A percentile compares a stretch with the other conserved stretches of the same genome.
Evolutionary conservation across 92 coral and sea anemone species (phyloP).

Genomic region (Paragorgia papillata): DNA sequence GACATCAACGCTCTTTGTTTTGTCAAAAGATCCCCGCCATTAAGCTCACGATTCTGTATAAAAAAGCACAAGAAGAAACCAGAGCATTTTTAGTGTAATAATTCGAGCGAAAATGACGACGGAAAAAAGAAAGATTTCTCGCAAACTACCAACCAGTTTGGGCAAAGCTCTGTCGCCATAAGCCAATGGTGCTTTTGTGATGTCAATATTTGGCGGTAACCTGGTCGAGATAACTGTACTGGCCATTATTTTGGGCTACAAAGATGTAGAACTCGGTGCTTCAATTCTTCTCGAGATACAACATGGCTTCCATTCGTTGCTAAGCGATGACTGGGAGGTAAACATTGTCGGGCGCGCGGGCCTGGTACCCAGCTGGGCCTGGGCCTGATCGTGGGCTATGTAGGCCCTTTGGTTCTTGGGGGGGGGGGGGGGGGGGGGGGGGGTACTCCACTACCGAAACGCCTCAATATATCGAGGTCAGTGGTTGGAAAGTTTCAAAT

Average conservation of each 20-base stretch:
- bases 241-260: conserved; percentile 63
- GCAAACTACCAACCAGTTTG: conserved; percentile 73
- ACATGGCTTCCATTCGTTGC: conserved; percentile 31
- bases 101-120: not conserved
- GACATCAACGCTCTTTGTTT: conserved; percentile 93
- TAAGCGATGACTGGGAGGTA: conserved; percentile 7
- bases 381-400: too few species aligned
- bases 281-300: not conserved
- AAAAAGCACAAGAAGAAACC: conserved; percentile 11
- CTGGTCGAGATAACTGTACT: conserved; percentile 82
- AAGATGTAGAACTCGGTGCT: not conserved
- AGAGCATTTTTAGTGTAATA: not conserved
- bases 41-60: conserved; percentile 89
- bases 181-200: conserved; percentile 90
- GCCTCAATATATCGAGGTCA: too few species aligned
- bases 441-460: too few species aligned
- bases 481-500: too few species aligned
- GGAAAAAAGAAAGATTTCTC: not conserved
- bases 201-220: conserved; percentile 89
- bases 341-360: not conserved
- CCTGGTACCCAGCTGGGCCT: too few species aligned
- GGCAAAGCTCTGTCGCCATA: conserved; percentile 94
- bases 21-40: conserved; percentile 73
- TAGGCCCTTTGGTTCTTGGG: too few species aligned
- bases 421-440: too few species aligned